Percentiles rank a stretch among this genome's conserved stretches.
phyloP scores from a whole-genome alignment of 2,113 vertebrate species.

The Sinocyclocheilus rhinocerous region DNA sequence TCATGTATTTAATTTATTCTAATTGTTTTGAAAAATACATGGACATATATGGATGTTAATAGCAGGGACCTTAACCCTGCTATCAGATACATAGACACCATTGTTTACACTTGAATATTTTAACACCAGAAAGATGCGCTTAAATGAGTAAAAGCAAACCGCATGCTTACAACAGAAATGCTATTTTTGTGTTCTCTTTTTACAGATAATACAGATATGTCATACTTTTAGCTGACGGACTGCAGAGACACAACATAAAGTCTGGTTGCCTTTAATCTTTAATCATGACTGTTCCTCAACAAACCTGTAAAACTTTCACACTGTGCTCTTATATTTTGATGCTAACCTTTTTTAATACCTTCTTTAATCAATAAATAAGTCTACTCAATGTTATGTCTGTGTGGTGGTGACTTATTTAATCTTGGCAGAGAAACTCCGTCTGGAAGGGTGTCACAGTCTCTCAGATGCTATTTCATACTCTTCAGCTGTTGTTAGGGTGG shows the following conservation, averaged over 20 bases:
- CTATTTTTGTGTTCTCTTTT: slow-evolving; percentile 74
- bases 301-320: slow-evolving; percentile 67
- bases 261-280: slow-evolving; percentile 68
- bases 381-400: slow-evolving; percentile 63
- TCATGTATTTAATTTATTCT: no score
- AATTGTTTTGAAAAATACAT: no score
- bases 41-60: not conserved
- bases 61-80: not conserved
- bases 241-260: slow-evolving; percentile 67
- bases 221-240: slow-evolving; percentile 78
- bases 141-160: slow-evolving; percentile 45
- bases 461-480: slow-evolving; percentile 21
- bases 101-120: slow-evolving; percentile 9
- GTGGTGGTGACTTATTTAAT: slow-evolving; percentile 69
- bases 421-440: not conserved
- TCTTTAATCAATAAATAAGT: slow-evolving; percentile 71
- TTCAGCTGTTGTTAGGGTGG: slow-evolving; percentile 30
- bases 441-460: not conserved
- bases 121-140: slow-evolving; percentile 39
- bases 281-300: slow-evolving; percentile 59
- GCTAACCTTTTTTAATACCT: slow-evolving; percentile 60
- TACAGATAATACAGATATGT: slow-evolving; percentile 74
- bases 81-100: not conserved
- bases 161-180: slow-evolving; percentile 65
- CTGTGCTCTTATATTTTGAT: slow-evolving; percentile 64